phyloP scores from a whole-genome alignment of 2,113 vertebrate species.

The Hassar affinis region DNA sequence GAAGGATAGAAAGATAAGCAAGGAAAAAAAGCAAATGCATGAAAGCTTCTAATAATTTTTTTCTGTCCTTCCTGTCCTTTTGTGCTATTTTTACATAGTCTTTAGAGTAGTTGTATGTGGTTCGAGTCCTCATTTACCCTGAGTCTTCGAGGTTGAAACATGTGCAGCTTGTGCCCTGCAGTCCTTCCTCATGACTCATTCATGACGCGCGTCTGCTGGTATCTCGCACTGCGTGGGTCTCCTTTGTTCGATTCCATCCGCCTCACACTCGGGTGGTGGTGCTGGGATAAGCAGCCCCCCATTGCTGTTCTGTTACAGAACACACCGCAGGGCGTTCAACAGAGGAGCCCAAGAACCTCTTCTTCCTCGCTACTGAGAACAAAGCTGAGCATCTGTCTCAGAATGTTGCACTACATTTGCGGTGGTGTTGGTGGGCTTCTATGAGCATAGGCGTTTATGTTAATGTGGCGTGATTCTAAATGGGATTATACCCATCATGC shows the following conservation, averaged over 20 bases:
- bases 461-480: neutral
- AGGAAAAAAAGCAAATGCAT: neutral
- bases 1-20: neutral
- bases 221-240: constrained; percentile 49
- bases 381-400: neutral
- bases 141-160: constrained; percentile 65
- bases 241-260: constrained; percentile 55
- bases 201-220: constrained; percentile 55
- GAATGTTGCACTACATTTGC: constrained; percentile 53
- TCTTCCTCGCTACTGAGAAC: neutral
- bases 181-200: constrained; percentile 61
- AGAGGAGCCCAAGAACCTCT: constrained; percentile 27
- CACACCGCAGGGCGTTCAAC: constrained; percentile 38
- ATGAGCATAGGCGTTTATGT: neutral
- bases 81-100: constrained; percentile 15
- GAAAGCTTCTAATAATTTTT: neutral
- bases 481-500: constrained; percentile 25
- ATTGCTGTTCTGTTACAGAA: constrained; percentile 21
- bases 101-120: constrained; percentile 30
- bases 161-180: constrained; percentile 63
- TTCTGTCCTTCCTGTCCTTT: neutral
- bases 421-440: constrained; percentile 34
- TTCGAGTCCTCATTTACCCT: constrained; percentile 48
- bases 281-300: constrained; percentile 45
- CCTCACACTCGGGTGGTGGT: constrained; percentile 39